phyloP scores from a whole-genome alignment of 2,888 invertebrate species.

The Ennomos fuscantarius region DNA sequence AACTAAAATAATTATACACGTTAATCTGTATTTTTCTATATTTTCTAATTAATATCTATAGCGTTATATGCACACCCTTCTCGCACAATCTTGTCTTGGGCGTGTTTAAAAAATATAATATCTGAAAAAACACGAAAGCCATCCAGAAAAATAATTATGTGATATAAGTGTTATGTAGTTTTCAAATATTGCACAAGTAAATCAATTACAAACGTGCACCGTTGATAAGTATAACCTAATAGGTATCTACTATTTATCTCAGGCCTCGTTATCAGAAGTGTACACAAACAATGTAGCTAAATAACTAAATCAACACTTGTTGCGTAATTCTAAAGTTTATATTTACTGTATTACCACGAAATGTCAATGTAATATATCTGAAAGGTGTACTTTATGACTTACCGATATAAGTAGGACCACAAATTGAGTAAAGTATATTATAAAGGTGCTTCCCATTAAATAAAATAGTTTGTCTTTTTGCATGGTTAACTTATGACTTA shows the following conservation, averaged over 20 bases:
- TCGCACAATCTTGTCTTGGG: too few species aligned
- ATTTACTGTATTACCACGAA: constrained; percentile 56
- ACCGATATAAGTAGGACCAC: constrained; percentile 62
- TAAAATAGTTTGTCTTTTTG: constrained; percentile 39
- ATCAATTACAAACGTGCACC: constrained; percentile 10
- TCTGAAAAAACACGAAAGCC: background rate
- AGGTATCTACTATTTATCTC: background rate
- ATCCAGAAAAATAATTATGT: too few species aligned
- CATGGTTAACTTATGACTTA: constrained; percentile 52
- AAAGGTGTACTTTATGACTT: constrained; percentile 15
- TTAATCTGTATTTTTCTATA: too few species aligned
- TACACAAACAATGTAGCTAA: too few species aligned
- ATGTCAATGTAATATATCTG: constrained; percentile 37
- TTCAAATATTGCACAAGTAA: constrained; percentile 4
- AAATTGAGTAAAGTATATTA: constrained; percentile 41
- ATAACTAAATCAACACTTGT: constrained; percentile 51
- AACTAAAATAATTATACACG: too few species aligned
- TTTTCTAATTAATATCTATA: too few species aligned
- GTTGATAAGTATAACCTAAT: constrained; percentile 7
- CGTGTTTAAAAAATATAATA: background rate
- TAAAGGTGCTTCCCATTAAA: constrained; percentile 37
- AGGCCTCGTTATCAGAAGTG: constrained; percentile 49
- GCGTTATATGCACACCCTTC: too few species aligned
- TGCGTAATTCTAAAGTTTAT: constrained; percentile 65
- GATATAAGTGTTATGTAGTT: constrained; percentile 4